A percentile compares a stretch with the other conserved stretches of the same genome.
These are phyloP conservation scores for Dendrocincla fuliginosa DNA, from an alignment of 2,797 vertebrate genomes.

Conservation along the genomic window DNA sequence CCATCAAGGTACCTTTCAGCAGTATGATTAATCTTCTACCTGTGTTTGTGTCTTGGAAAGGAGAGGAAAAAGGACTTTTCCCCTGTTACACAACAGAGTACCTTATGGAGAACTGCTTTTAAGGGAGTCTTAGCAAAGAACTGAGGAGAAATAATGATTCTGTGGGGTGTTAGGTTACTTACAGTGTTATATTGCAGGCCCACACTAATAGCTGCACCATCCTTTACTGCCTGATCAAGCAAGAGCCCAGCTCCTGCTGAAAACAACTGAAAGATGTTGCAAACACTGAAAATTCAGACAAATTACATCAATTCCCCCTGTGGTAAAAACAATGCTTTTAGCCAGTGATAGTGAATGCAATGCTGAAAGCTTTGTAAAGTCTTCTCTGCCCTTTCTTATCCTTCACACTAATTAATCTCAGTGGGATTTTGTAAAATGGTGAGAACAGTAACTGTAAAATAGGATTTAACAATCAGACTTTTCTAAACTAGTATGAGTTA, in stretches of 20 bases:
- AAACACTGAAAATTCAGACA: neutral
- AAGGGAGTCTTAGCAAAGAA: neutral
- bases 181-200: neutral
- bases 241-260: neutral
- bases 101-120: neutral
- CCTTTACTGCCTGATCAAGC: neutral
- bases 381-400: neutral
- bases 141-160: neutral
- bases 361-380: neutral
- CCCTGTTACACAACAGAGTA: neutral
- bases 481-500: neutral
- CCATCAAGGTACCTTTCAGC: neutral
- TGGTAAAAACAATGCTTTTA: neutral
- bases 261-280: neutral
- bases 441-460: neutral
- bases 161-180: neutral
- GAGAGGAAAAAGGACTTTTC: neutral
- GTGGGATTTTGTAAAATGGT: neutral
- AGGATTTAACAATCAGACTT: neutral
- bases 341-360: neutral
- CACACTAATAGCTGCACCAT: neutral
- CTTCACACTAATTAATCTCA: neutral
- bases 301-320: neutral
- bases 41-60: rapidly evolving
- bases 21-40: neutral